Base-by-base conservation (phyloP, 1,140 invertebrate species). In the Meteorus sp. region DNA sequence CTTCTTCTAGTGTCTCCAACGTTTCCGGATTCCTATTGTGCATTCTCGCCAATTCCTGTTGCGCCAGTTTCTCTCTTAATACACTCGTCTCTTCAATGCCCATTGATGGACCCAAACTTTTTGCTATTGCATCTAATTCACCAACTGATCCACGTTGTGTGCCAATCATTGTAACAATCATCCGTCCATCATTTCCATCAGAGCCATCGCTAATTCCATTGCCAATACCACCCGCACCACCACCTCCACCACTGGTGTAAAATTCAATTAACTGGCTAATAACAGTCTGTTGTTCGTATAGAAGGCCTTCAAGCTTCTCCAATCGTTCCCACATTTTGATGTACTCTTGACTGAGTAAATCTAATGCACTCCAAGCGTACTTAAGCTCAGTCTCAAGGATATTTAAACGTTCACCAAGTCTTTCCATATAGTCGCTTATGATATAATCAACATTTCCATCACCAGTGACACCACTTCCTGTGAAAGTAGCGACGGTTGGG, bases 321-420 rank as follows among this genome's bases (percentile, higher is more conserved):
- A 97, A 81, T 51, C 92, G 83, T 71, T 93, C 90, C 93, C 93
- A 95, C 88, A 97, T 96, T 71, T 93, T 92, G 11, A 94, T 89
- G 68, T 95, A 96, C 73, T 96, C 94, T 66, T 92, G 90, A 15
- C 92, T 94, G 4, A 97, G 84, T 31, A 95, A 82, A 72, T 95
- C 93, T 51, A 97, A 78, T 1, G 93, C 92, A 60, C 92, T 84
- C 93, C 93, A 96, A 0, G 93, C 93, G 70, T 93, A 94, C 63
- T 92, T 90, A 15, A 96, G 81, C 75, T 96, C 93, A 0, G 91
- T 92, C 76, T 95, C 93, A 9, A 96, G 83, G 41, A 93, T 88
- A 66, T 89, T 91, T 43, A 96, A 83, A 23, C 92, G 84, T 20
- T 90, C 91, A 2, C 89, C 90, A 43, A 96, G 83, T 54, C 92